phyloP scores from a whole-genome alignment of 2,888 invertebrate genomes.

The Eristalis tenax region DNA sequence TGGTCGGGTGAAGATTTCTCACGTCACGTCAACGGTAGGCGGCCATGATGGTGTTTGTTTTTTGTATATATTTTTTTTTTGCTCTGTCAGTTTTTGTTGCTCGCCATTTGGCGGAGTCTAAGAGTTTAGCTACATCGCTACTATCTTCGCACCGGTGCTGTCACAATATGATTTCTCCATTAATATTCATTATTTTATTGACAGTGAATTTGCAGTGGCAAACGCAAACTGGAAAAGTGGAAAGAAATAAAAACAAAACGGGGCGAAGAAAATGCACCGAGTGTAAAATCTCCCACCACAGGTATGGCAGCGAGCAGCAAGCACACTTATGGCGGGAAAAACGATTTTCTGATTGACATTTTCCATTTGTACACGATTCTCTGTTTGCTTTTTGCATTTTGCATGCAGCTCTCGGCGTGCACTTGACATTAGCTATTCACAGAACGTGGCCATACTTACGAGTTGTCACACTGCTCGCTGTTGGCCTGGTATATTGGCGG shows the following conservation, averaged over 20 bases:
- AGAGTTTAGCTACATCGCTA: neutral
- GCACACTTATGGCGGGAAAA: conserved; percentile 59
- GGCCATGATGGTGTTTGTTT: conserved; percentile 50
- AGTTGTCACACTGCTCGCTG: conserved; percentile 7
- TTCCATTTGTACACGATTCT: conserved; percentile 61
- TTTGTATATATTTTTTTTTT: neutral
- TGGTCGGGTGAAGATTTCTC: conserved; percentile 23
- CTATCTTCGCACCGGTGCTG: conserved; percentile 1
- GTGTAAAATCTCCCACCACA: neutral
- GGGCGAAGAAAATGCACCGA: neutral
- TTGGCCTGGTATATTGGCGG: neutral
- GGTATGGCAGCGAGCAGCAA: neutral
- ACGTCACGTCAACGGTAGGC: conserved; percentile 34
- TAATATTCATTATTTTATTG: conserved; percentile 33
- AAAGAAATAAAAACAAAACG: neutral
- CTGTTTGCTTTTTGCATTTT: conserved; percentile 62
- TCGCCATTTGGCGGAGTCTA: neutral
- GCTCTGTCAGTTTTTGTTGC: neutral
- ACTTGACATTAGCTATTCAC: conserved; percentile 70
- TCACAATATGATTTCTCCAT: conserved; percentile 27
- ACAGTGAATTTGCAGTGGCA: neutral
- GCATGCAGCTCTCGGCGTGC: conserved; percentile 65
- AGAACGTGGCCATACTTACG: conserved; percentile 40
- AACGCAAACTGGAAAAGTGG: neutral
- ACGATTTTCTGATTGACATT: conserved; percentile 61